phyloP scores from a whole-genome alignment of 2,797 vertebrate species.

The Rhinichthys osculus region DNA sequence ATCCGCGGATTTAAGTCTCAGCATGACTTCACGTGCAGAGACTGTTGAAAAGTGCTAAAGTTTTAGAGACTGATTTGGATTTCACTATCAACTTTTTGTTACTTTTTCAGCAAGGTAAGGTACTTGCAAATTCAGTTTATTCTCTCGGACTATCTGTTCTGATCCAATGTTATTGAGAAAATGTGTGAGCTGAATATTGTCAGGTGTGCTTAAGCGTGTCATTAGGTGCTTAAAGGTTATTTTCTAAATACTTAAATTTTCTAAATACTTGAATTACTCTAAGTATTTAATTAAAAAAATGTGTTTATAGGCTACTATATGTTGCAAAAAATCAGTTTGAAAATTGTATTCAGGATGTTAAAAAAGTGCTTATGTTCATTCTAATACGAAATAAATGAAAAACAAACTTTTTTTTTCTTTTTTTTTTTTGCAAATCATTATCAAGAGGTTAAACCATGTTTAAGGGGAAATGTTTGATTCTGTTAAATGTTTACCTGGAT shows the following conservation, averaged over 20 bases:
- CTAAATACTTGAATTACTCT: too few relatives aligned
- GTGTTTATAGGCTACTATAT: too few relatives aligned
- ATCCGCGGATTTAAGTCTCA: not conserved
- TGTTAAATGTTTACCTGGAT: not conserved
- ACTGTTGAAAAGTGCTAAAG: not conserved
- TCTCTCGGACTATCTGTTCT: not conserved
- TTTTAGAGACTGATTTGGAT: not conserved
- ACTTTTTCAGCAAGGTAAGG: conserved; percentile 25
- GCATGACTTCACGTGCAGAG: not conserved
- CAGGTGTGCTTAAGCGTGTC: not conserved
- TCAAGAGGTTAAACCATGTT: not conserved
- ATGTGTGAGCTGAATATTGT: not conserved
- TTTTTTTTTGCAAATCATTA: too few relatives aligned
- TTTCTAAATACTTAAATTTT: too few relatives aligned
- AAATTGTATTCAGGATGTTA: too few relatives aligned
- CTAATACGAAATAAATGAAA: not conserved
- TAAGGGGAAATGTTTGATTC: too few relatives aligned
- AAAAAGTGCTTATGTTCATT: not conserved
- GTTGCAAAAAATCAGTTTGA: too few relatives aligned
- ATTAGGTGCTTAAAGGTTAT: not conserved
- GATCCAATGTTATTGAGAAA: not conserved
- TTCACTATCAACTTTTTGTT: not conserved
- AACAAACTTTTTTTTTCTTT: not conserved
- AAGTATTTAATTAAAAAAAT: too few relatives aligned
- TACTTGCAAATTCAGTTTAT: not conserved